Base-by-base conservation (phyloP, 92 coral and sea anemone species). In the Parazoanthus atlanticus region DNA sequence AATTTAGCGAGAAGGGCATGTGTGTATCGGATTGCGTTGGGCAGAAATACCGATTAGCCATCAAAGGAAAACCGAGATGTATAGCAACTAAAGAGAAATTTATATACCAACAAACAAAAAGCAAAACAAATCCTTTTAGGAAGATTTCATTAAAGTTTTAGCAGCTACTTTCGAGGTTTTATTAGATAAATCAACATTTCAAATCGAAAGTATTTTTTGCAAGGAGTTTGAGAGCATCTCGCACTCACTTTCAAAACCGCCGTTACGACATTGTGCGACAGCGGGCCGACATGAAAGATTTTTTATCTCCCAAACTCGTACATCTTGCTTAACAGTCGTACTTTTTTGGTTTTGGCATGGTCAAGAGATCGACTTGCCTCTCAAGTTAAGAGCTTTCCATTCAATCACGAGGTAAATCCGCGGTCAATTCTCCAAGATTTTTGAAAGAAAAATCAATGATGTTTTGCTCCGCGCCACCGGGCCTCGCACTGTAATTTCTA, bases 1-100 rank as follows among this genome's bases (percentile, higher is more conserved):
- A 83, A 83, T 83, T 83, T 83, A 31, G 65, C 2, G 52, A 77
- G 77, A 69, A 17, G 76, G 77, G 40, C 78, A 83, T 78, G 8
- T 78, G 66, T 49, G 82, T 78, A 78, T 78, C 82, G 64, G 82
- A 52, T 83, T 69, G 61, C 76, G 67, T 69, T 71, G 78, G 41
- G 41, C 58, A 26, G 41, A 82, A 82, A 80, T 29, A 78, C 82
- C 30, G 33, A 78, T 79, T 61, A 23, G 30, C 25, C 85, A 21
- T 25, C 49, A 75, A 75, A 82, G 8, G 28, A 10, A 41, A 26
- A 83, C 76, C 76, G 28, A 69, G 29, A 67, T 36, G 2, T 36
- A 36, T 30, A 29, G 36, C 30, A 43, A 43, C 36, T 47, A 6
- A n/a, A n/a, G 8, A 15, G 6, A 32, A 9, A 47, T 49, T 80